Base-by-base conservation (phyloP, 2,113 vertebrate genomes). In the Callithrix jacchus region DNA sequence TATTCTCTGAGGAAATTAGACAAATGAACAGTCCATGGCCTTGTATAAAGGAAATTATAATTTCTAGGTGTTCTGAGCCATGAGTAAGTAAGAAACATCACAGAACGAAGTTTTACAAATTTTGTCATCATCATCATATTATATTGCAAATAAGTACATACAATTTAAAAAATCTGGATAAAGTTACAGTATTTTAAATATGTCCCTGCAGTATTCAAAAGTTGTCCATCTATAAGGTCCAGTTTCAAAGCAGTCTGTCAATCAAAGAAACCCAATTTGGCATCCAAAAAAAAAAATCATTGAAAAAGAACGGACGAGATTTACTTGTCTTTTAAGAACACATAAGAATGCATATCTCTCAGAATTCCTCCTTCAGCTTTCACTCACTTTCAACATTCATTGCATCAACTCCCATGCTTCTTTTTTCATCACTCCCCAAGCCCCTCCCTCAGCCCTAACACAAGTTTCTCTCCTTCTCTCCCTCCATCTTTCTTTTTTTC, bases 291-390 rank as follows among this genome's bases (percentile, higher is more conserved):
- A 89, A 70, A 16, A 21, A 40, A 6, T n/a, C n/a, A 70, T 56
- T 85, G 37, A 54, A 73, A 71, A 90, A 87, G 68, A 95, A 74
- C 30, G 85, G 92, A 47, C 76, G 79, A 70, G 82, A 85, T 85
- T 68, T 96, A 70, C 82, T 93, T 84, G 45, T 49, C 23, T 84
- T 92, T 89, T 40, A 42, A 89, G 71, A 89, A 87, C 45, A 80
- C 54, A 66, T 52, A 37, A 32, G 40, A 54, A 47, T 35, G 37
- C 20, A 37, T 1, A 30, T 30, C 49, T 90, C 71, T 85, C 64
- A 70, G 68, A 87, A 52, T 89, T 61, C 70, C 23, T 87, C 54
- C 70, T 80, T 79, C 54, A 73, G 81, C 84, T 49, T 25, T 35
- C 37, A 45, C 56, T 56, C 73, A 23, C 12, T n/a, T 76, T 54